These are phyloP conservation scores for Columba livia DNA, from an alignment of 2,113 vertebrate species.

Conservation along the genomic window DNA sequence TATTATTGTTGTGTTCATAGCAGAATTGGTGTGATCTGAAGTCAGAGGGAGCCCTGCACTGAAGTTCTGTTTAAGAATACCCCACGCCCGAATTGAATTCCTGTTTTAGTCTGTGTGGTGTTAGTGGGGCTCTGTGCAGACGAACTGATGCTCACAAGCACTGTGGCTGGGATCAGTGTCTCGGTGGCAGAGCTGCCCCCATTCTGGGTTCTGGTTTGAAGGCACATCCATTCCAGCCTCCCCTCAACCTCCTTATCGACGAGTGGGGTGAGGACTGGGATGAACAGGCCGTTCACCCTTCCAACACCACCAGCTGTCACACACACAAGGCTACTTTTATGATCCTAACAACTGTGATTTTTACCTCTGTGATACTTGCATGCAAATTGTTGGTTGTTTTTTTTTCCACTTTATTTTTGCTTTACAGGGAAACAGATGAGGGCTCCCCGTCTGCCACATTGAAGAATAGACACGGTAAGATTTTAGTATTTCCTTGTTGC, in stretches of 20 bases:
- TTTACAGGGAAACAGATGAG: fast-evolving
- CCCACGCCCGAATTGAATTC: fast-evolving
- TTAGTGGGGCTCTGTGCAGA: neutral
- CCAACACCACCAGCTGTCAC: neutral
- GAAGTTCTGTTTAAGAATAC: neutral
- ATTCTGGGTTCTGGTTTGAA: neutral
- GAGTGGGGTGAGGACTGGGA: neutral
- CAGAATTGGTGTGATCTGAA: neutral
- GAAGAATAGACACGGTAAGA: neutral
- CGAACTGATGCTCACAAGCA: neutral
- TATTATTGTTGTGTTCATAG: neutral
- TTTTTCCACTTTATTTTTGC: neutral
- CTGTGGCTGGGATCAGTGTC: fast-evolving
- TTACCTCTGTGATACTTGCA: neutral
- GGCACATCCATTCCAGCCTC: neutral
- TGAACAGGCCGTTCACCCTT: neutral
- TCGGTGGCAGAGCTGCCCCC: fast-evolving
- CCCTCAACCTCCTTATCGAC: neutral
- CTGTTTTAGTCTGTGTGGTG: fast-evolving
- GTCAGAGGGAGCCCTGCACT: neutral
- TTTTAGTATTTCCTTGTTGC: neutral
- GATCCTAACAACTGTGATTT: neutral
- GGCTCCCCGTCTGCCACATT: fast-evolving
- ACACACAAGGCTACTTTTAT: neutral
- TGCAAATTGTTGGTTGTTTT: fast-evolving